Conservation (phyloP, 2,797 vertebrate genomes). For the Halcyon chelicuti region DNA sequence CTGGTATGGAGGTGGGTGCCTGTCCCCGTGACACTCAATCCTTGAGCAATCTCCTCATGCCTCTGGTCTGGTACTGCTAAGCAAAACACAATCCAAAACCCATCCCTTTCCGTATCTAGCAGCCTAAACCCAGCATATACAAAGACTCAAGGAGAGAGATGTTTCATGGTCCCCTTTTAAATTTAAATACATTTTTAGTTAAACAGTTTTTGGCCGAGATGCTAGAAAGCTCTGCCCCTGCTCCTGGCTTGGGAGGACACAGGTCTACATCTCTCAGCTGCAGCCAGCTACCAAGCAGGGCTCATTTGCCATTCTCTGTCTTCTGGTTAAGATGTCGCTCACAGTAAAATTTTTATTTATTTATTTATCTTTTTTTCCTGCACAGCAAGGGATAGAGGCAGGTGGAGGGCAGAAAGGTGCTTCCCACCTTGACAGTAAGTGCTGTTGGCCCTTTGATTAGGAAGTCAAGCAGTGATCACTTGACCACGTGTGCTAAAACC, state of each 20-base stretch:
- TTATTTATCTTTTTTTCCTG: not conserved
- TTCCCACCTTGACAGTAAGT: not conserved
- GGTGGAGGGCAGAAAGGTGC: not conserved
- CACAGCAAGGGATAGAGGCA: not conserved
- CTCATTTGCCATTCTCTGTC: not conserved
- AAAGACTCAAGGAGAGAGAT: not conserved
- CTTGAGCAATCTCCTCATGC: not conserved
- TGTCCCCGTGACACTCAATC: accelerated
- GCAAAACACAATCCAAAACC: not conserved
- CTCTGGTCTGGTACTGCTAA: not conserved
- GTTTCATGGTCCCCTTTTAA: not conserved
- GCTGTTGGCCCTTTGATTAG: not conserved
- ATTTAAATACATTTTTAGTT: not conserved
- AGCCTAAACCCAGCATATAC: not conserved
- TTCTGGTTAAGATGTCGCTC: not conserved
- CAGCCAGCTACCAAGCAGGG: not conserved
- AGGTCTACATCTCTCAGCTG: accelerated
- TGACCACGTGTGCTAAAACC: accelerated
- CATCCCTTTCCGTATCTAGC: not conserved
- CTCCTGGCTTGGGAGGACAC: not conserved
- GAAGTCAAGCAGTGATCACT: not conserved
- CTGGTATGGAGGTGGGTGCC: accelerated
- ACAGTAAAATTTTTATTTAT: not conserved
- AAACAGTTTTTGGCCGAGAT: not conserved
- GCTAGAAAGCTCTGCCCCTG: not conserved